Evolutionary conservation across 2,888 invertebrate species (phyloP), one percentile per base, ranked within the genome.

Genomic region (Parascotia fuliginaria): DNA sequence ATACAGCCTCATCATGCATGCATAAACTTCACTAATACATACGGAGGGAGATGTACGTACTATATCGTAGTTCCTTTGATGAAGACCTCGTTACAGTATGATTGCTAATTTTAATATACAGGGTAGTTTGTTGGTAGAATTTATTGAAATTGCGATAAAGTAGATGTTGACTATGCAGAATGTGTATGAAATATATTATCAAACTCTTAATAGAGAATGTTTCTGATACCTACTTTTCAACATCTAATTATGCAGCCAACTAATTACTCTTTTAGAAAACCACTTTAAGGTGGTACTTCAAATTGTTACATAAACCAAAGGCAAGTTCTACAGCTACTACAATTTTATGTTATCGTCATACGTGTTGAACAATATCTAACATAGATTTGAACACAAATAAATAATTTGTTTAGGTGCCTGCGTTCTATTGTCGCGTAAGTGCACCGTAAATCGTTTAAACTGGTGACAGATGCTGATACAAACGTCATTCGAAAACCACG

Each of bases 1-100:
- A 85, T 86, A 83, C 76, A 65, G 70, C 71, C 75, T 85, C 84
- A 88, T 89, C 80, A 75, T 66, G 79, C 78, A 87, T 85, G 87
- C 87, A 83, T 79, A 80, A 85, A 88, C 81, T 85, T 79, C 40
- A 42, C 36, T 45, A 46, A 53, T 58, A 56, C 42, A 58, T 60
- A 50, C 45, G 27, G 14, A 42, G 22, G 50, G 39, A 16, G 44
- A 22, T 29, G 36, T 33, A 34, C 13, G 12, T 16, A 40, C 28
- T 32, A 36, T 28, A 41, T 39, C 9, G 24, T 39, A 44, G 31
- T 38, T 38, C 38, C 38, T 45, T 45, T 33, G 13, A 32, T 45
- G 39, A 27, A 28, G 13, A 14, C 14, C 38, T 43, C 28, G 32
- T 31, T 14, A 40, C 22, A 27, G 11, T 24, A 1, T 27, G 14